Percentiles rank a stretch among this genome's conserved stretches.
Evolutionary conservation across 1,140 invertebrate species (phyloP).

Genomic region (Brevipalpus yothersi): DNA sequence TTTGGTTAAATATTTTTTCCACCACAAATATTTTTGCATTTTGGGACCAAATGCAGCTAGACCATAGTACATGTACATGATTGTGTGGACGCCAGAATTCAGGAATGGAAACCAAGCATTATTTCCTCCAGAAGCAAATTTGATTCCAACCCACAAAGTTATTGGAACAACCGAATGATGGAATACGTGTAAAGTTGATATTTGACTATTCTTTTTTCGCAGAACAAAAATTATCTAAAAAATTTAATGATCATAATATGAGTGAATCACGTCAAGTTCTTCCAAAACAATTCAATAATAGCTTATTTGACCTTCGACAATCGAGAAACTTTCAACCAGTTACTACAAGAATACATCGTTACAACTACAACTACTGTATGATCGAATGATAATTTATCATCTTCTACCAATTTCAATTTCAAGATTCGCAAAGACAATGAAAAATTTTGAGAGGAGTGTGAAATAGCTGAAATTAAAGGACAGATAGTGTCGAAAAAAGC

Average conservation of each 20-base stretch:
- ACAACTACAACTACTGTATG: too few relatives aligned
- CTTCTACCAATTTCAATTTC: too few relatives aligned
- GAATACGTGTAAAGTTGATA: conserved; percentile 75
- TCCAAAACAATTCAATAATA: not conserved
- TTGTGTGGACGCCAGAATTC: conserved; percentile 57
- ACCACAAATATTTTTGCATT: conserved; percentile 27
- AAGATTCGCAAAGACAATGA: too few relatives aligned
- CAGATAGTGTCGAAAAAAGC: too few relatives aligned
- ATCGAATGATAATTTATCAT: too few relatives aligned
- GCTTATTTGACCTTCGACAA: not conserved
- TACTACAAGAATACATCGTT: too few relatives aligned
- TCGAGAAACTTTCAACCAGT: too few relatives aligned
- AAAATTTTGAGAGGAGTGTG: too few relatives aligned
- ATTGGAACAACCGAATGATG: conserved; percentile 88
- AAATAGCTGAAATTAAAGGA: too few relatives aligned
- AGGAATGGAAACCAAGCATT: conserved; percentile 46
- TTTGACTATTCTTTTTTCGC: conserved; percentile 72
- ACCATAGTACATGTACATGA: conserved; percentile 30
- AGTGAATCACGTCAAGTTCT: not conserved
- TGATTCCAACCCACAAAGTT: conserved; percentile 83
- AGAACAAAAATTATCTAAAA: conserved; percentile 47
- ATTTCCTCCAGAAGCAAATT: conserved; percentile 51
- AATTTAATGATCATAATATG: not conserved
- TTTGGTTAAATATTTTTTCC: conserved; percentile 29
- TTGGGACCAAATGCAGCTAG: conserved; percentile 27